Base-by-base conservation (phyloP, 2,797 vertebrate species). In the Anisognathus igniventris region DNA sequence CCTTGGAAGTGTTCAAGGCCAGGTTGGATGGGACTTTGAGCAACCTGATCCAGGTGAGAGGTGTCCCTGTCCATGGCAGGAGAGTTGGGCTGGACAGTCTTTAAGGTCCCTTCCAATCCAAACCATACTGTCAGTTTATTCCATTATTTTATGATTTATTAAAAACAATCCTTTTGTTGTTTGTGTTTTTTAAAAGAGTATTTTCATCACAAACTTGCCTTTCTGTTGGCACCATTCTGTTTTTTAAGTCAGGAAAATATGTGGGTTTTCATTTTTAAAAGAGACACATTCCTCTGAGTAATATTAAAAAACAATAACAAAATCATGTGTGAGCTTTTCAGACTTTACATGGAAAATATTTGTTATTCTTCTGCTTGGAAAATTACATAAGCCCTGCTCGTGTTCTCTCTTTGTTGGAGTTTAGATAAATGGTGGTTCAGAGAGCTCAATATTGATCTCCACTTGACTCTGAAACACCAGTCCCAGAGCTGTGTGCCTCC, bases 231-330 rank as follows among this genome's bases (percentile, higher is more conserved):
- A 1, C 19, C 1, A 5, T 71, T 73, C 14, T 83, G 40, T 9
- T 92, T 85, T 83, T 62, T 42, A 92, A 86, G 73, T 72, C 62
- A 90, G 70, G 51, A 91, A 93, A 91, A 95, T 58, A 87, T 23
- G 51, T 11, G 4, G 1, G 0, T 3, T 91, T 92, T 92, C 22
- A 42, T 92, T 77, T 77, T 73, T 18, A 18, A 42, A 89, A 85
- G 68, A 30, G 11, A 37, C 58, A 54, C 39, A 66, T 94, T 91
- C 66, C 40, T 88, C 39, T 83, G 35, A 91, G 72, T 25, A 45
- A 27, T 62, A 28, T 53, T 71, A 58, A 91, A 92, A 92, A 81
- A n/a, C 74, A 94, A 11, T 73, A 66, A 95, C 37, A 58, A 74
- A 95, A 86, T 57, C 2, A 33, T 51, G 39, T 37, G 76, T 90